Conservation (phyloP, 2,113 vertebrate genomes). For the Nettapus auritus region DNA sequence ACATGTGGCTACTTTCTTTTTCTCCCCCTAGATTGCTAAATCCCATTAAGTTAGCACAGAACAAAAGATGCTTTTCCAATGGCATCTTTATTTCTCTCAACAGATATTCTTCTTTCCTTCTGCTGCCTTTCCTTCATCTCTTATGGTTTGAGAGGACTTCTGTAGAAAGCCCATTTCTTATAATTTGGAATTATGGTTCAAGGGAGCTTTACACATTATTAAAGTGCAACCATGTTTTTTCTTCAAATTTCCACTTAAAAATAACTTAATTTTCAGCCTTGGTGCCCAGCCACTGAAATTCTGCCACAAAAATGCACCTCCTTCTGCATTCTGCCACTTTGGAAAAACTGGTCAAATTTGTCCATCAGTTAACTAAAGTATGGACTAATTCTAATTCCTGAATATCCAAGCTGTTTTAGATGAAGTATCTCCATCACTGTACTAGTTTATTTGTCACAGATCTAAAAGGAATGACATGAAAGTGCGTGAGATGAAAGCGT, state of each 20-base stretch:
- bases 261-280: accelerated
- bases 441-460: neutral
- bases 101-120: neutral
- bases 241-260: neutral
- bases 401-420: neutral
- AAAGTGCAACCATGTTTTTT: neutral
- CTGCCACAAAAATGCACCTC: neutral
- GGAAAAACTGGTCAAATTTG: neutral
- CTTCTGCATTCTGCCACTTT: neutral
- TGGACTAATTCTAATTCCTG: neutral
- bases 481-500: neutral
- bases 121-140: accelerated
- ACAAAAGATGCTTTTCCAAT: neutral
- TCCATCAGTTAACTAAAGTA: neutral
- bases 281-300: neutral
- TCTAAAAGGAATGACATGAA: neutral
- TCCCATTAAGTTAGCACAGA: neutral
- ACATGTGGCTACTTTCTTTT: neutral
- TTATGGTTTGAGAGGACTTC: accelerated
- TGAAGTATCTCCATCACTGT: neutral
- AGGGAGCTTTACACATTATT: neutral
- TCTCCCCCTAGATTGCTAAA: accelerated
- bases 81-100: neutral
- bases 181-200: neutral
- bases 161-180: neutral